Base-by-base conservation (phyloP, 2,888 invertebrate species). In the Tromatobia lineatoria region DNA sequence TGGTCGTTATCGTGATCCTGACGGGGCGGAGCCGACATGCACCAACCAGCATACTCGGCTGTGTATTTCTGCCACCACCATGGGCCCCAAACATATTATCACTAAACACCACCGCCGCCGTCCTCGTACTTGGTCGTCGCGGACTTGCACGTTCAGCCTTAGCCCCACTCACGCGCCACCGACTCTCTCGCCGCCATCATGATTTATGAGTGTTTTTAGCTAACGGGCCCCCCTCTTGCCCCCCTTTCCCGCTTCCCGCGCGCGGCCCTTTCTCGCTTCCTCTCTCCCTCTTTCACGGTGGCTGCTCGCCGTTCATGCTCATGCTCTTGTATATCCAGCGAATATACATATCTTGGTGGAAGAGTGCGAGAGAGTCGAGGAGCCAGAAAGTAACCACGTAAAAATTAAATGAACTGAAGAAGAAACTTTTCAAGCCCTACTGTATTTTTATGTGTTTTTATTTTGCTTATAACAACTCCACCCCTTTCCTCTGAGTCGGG, bases 11-110 rank as follows among this genome's bases (percentile, higher is more conserved):
- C 90, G 89, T 87, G 90, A 90, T 90, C 87, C 89, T 85, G 85
- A 73, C 84, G 88, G 91, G 92, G 92, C 92, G 92, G 92, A 90
- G 91, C 88, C 89, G 89, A 87, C 88, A 88, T 88, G 88, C 90
- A 89, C 92, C 91, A 92, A 91, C 91, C 91, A 90, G 91, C 88
- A 90, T 87, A 90, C 88, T 87, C 89, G 89, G 81, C 80, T 78
- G 87, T 88, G 87, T 89, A 88, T 89, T 89, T 90, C 89, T 88
- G 89, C 91, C 91, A 89, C 90, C 88, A 89, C 90, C 90, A 88
- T 84, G 82, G 71, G 29, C n/a, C 66, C 74, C 85, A 79, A 87
- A 89, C 88, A 85, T 88, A 90, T 90, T 91, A 90, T 90, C 89
- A 89, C 89, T 90, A 90, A 90, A 90, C 88, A 88, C 87, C 85